Percentiles rank a stretch among this genome's conserved stretches.
These are phyloP conservation scores for Myiagra hebetior DNA, from an alignment of 2,113 vertebrate species.

Conservation along the genomic window DNA sequence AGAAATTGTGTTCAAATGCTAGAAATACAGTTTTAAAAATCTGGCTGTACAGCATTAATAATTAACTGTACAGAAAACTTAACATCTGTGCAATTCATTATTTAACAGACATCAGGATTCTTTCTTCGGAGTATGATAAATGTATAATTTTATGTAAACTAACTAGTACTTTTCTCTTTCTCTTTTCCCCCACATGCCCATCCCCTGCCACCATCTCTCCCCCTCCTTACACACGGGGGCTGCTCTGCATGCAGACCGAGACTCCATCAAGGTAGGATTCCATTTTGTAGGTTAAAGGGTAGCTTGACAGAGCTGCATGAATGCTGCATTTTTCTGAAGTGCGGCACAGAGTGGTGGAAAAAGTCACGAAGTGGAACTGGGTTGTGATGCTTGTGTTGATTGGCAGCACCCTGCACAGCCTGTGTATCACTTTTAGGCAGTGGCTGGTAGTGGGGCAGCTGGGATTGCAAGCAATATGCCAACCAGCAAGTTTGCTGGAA, in stretches of 20 bases:
- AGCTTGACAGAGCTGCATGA: background rate
- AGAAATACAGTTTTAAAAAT: slow-evolving; percentile 42
- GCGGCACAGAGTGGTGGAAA: background rate
- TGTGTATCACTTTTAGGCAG: background rate
- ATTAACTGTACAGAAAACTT: slow-evolving; percentile 60
- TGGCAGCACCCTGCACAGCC: background rate
- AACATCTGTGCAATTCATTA: slow-evolving; percentile 61
- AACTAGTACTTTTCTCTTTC: slow-evolving; percentile 57
- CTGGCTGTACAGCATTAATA: slow-evolving; percentile 46
- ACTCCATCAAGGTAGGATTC: slow-evolving; percentile 85
- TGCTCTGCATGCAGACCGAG: slow-evolving; percentile 78
- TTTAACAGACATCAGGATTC: slow-evolving; percentile 45
- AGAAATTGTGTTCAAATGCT: slow-evolving; percentile 32
- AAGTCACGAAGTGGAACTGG: background rate
- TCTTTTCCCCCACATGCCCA: background rate
- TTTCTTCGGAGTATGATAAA: slow-evolving; percentile 19
- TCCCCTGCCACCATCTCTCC: background rate
- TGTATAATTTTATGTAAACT: slow-evolving; percentile 66
- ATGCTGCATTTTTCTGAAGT: background rate
- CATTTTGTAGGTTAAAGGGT: background rate
- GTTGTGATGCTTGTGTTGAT: background rate
- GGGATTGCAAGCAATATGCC: rapidly evolving
- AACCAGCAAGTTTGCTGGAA: background rate
- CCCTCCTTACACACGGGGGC: background rate
- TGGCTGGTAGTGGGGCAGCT: background rate